Base-by-base conservation (phyloP, 2,113 vertebrate genomes). In the Ivindomyrus marchei region DNA sequence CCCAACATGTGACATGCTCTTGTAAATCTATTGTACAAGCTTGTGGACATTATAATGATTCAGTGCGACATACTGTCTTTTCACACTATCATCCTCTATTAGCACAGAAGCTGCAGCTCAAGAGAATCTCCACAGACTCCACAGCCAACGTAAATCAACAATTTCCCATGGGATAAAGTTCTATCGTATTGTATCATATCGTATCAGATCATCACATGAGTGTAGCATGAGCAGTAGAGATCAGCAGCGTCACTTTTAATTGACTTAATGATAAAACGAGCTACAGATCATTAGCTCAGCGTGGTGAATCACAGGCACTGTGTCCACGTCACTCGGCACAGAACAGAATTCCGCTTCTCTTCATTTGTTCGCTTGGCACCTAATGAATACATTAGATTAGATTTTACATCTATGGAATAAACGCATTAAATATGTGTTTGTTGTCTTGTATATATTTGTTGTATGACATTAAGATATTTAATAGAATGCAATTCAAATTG, bases 261-360 rank as follows among this genome's bases (percentile, higher is more conserved):
- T 93, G 89, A 90, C 91, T 91, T 94, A 95, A 94, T 93, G 92
- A 93, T 88, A 91, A 89, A 92, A 91, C 88, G 83, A 90, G 91
- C 52, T 89, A 94, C 94, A 94, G 90, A 92, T 94, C 94, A 94
- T 95, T 95, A 94, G 90, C 90, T 92, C 92, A 77, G 92, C 53
- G 90, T 50, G 89, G 87, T 87, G 92, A 92, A 80, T 58, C 90
- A 70, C 66, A 90, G 88, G 47, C 88, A 90, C 88, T 19, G 49
- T 77, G 87, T 88, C 90, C 70, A 80, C 90, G 42, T 92, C 92
- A 91, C 90, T 91, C 90, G 93, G 91, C 93, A 92, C 93, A 88
- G 39, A 89, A 88, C 46, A 90, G 11, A 90, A 91, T 50, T 2
- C 19, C 21, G n/a, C 31, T 47, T 46, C 19, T 36, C 89, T 89